Conservation (phyloP, 2,113 vertebrate genomes). For the Oxygymnocypris stewartii region DNA sequence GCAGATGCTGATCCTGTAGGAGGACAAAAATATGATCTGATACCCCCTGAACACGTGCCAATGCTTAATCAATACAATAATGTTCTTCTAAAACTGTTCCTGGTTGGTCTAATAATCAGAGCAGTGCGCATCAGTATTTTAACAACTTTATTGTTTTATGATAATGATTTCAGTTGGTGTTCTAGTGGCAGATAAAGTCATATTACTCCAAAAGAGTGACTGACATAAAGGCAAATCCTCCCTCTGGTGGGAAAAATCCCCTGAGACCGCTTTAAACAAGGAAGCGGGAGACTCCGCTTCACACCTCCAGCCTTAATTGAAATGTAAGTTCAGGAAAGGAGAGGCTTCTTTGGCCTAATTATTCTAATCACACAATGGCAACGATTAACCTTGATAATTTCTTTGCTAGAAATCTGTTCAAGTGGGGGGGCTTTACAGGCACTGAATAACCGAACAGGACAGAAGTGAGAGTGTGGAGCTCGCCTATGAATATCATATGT, state of each 20-base stretch:
- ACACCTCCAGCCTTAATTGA: conserved; percentile 60
- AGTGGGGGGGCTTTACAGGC: conserved; percentile 59
- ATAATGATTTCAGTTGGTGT: conserved; percentile 31
- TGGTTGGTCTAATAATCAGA: conserved; percentile 22
- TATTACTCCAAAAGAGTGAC: conserved; percentile 39
- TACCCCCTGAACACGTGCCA: background rate
- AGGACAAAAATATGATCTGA: conserved; percentile 24
- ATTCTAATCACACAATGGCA: conserved; percentile 70
- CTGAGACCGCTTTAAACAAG: conserved; percentile 14
- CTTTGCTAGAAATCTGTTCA: conserved; percentile 59
- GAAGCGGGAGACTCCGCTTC: conserved; percentile 24
- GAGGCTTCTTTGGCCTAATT: conserved; percentile 60
- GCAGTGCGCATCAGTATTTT: background rate
- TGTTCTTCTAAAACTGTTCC: background rate
- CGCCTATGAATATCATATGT: conserved; percentile 45
- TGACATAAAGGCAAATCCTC: conserved; percentile 26
- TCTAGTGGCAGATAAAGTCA: conserved; percentile 46
- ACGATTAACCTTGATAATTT: conserved; percentile 75
- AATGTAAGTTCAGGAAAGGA: conserved; percentile 60
- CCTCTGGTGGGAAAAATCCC: conserved; percentile 1
- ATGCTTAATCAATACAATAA: conserved; percentile 27
- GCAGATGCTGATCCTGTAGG: conserved; percentile 75
- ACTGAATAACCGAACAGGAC: conserved; percentile 57
- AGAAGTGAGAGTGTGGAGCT: background rate
- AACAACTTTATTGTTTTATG: background rate